Base-by-base conservation (phyloP, 1,140 invertebrate species). In the Macrocentrus cingulum region DNA sequence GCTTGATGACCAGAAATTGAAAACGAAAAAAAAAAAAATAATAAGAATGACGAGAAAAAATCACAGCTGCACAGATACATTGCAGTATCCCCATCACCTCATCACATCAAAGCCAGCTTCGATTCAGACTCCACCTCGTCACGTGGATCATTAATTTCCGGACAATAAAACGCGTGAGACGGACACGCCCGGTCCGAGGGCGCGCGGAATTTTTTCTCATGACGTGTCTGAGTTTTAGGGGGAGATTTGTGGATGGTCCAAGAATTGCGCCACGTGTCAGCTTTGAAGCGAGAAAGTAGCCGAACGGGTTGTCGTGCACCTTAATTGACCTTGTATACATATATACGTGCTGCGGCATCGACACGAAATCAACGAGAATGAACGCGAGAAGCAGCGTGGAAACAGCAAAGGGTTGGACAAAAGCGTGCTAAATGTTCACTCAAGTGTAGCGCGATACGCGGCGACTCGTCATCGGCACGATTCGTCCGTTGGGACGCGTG, bases 241-340 rank as follows among this genome's bases (percentile, higher is more conserved):
- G 67, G 34, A 52, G 44, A 34, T 34, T 7, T 11, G 11, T 34
- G 44, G 48, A 36, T 52, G 37, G 37, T 15, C 37, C 34, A 16
- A 23, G 39, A 2, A 32, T 59, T 59, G 49, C 36, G 69, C 69
- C 77, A 80, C 76, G 77, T 80, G 76, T 51, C 74, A 32, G 39
- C 55, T 59, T 56, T 60, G 57, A 66, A 71, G 65, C 62, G 63
- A 44, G 34, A 64, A 59, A 54, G 20, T 51, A 57, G 19, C 48
- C 52, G 61, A 69, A 65, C 65, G 61, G 69, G 74, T n/a, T n/a
- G n/a, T n/a, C n/a, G n/a, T n/a, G n/a, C n/a, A n/a, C n/a, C 75
- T 79, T 79, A 79, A 79, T 77, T 77, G 76, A 76, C 76, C 73
- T 65, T 69, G 68, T n/a, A n/a, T n/a, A n/a, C n/a, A n/a, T n/a